Evolutionary conservation across 1,140 invertebrate genomes (phyloP).

Genomic region (Armadillidium nasatum): DNA sequence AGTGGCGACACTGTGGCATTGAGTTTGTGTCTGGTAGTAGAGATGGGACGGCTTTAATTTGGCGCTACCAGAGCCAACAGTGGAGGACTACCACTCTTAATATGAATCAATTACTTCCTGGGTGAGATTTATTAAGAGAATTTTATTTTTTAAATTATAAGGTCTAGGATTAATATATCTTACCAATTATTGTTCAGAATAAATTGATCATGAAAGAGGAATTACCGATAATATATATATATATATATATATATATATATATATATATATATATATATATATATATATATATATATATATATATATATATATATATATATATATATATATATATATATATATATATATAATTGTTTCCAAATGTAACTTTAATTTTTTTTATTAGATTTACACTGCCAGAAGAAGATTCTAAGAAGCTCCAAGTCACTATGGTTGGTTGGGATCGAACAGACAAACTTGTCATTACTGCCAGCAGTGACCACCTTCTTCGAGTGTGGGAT

Average conservation of each 20-base stretch:
- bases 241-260: no score
- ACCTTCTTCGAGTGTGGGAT: slow-evolving; percentile 85
- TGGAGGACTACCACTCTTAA: slow-evolving; percentile 75
- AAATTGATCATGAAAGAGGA: no score
- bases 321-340: no score
- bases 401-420: slow-evolving; percentile 54
- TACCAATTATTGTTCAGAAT: no score
- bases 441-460: slow-evolving; percentile 79
- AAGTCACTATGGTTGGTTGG: slow-evolving; percentile 96
- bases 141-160: no score
- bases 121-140: slow-evolving; percentile 29
- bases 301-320: no score
- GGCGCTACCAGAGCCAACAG: slow-evolving; percentile 82
- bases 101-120: slow-evolving; percentile 56
- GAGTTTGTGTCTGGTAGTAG: slow-evolving; percentile 91
- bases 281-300: no score
- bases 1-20: slow-evolving; percentile 82
- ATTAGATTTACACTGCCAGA: neutral
- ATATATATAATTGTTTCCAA: no score
- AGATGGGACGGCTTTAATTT: slow-evolving; percentile 91
- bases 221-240: no score
- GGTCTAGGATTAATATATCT: neutral
- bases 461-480: slow-evolving; percentile 83
- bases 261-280: no score
- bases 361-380: neutral